A percentile compares a stretch with the other conserved stretches of the same genome.
These are phyloP conservation scores for Motacilla alba DNA, from an alignment of 2,113 vertebrate genomes.

Conservation along the genomic window DNA sequence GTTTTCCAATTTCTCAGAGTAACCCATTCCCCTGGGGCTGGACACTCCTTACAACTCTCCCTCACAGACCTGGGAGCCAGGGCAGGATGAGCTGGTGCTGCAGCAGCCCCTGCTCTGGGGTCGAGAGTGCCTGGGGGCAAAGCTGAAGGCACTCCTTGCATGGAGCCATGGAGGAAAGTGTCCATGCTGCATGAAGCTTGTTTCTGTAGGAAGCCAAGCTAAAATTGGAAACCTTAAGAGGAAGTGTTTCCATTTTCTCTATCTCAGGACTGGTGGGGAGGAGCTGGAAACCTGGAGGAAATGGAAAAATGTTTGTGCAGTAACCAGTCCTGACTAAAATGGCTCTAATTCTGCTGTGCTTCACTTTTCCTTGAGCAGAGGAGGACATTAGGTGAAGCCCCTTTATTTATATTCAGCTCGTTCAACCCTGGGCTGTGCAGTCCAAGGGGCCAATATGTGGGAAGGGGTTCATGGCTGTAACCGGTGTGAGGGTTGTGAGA, in stretches of 20 bases:
- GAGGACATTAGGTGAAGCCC: not conserved
- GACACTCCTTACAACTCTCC: not conserved
- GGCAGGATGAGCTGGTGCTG: not conserved
- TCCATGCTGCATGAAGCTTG: not conserved
- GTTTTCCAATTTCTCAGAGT: not conserved
- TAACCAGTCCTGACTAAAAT: not conserved
- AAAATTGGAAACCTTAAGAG: not conserved
- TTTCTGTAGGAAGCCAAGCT: not conserved
- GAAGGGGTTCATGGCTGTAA: not conserved
- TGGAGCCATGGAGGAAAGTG: not conserved
- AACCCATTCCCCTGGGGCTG: not conserved
- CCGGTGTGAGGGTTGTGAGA: not conserved
- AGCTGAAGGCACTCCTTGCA: not conserved
- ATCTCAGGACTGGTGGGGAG: not conserved
- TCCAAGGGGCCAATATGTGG: fast-evolving
- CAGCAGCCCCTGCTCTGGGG: not conserved
- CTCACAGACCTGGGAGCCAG: not conserved
- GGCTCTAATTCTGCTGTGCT: not conserved
- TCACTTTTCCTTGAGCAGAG: not conserved
- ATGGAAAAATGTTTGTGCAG: not conserved
- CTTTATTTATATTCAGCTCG: not conserved
- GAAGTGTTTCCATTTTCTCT: not conserved
- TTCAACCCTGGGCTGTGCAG: not conserved
- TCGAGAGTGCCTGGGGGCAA: not conserved
- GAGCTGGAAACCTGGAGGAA: not conserved